Evolutionary conservation across 1,140 invertebrate genomes (phyloP).

Genomic region (Stegodyphus dumicola): DNA sequence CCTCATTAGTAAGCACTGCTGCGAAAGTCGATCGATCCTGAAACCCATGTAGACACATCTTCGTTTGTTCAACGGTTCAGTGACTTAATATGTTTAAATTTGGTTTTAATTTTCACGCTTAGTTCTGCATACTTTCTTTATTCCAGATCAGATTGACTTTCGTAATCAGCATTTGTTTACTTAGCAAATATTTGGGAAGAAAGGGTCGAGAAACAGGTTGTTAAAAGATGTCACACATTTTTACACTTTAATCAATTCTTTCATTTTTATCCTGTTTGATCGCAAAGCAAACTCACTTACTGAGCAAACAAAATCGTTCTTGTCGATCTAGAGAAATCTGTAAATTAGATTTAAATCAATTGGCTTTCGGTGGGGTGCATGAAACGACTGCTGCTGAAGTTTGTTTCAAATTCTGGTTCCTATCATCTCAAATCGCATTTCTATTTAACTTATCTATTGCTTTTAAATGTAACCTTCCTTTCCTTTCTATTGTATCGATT

Average conservation of each 20-base stretch:
- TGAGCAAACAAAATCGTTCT: conserved; percentile 35
- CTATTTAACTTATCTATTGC: conserved; percentile 42
- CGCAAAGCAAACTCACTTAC: conserved; percentile 46
- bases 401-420: conserved; percentile 48
- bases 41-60: conserved; percentile 14
- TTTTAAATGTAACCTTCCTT: conserved; percentile 13
- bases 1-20: not conserved
- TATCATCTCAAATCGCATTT: conserved; percentile 34
- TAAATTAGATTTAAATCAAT: conserved; percentile 60
- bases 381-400: conserved; percentile 28
- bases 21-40: conserved; percentile 10
- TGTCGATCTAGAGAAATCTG: conserved; percentile 41
- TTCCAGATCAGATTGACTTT: conserved; percentile 35
- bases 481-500: conserved; percentile 28
- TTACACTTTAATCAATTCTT: conserved; percentile 52
- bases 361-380: conserved; percentile 27
- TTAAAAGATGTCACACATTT: conserved; percentile 44
- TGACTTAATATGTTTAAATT: conserved; percentile 55
- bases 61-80: conserved; percentile 41
- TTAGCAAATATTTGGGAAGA: conserved; percentile 50
- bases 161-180: conserved; percentile 28
- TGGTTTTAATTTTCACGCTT: conserved; percentile 57
- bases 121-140: conserved; percentile 22
- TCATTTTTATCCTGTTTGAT: conserved; percentile 9
- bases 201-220: conserved; percentile 41